Base-by-base conservation (phyloP, 2,797 vertebrate species). In the Mormyrops boulengeri region DNA sequence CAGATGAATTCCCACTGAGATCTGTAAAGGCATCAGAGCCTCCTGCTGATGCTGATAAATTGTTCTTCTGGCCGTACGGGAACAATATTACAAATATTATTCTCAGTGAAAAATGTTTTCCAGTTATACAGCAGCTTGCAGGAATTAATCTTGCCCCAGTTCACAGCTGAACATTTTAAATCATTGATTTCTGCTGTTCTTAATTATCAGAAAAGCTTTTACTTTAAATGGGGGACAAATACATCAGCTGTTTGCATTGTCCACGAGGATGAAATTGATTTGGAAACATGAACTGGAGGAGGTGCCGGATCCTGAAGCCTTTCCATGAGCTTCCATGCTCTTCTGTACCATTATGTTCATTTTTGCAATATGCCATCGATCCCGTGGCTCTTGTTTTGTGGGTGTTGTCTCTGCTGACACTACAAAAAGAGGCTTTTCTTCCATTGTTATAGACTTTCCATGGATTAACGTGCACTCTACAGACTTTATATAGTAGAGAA, bases 1-100 rank as follows among this genome's bases (percentile, higher is more conserved):
- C 94, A 94, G 93, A 92, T 93, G 94, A 90, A 91, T 94, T 95
- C 93, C 95, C 94, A 94, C 93, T 95, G 94, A 93, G 91, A 93
- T 92, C 90, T 82, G 88, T 93, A 95, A 95, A 96, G 93, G 92
- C 94, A 95, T 95, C 89, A 92, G 91, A 91, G 38, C 89, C 92
- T 94, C 92, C 93, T 94, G 90, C 92, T 95, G 94, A 90, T 73
- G 87, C 92, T 90, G 44, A 95, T 95, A 91, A 93, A 95, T 94
- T 93, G 92, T 90, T 91, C 92, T 89, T 92, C 91, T 92, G 92
- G 93, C 92, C 89, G 92, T 94, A 93, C 91, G 92, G 93, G 92
- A 95, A 94, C 92, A 92, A 93, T 92, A 91, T 92, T 91, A 84
- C 92, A 92, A 57, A 90, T 93, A 92, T 93, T 93, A 91, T 93